Conservation (phyloP, 1,140 invertebrate species). For the Palaemon carinicauda region DNA sequence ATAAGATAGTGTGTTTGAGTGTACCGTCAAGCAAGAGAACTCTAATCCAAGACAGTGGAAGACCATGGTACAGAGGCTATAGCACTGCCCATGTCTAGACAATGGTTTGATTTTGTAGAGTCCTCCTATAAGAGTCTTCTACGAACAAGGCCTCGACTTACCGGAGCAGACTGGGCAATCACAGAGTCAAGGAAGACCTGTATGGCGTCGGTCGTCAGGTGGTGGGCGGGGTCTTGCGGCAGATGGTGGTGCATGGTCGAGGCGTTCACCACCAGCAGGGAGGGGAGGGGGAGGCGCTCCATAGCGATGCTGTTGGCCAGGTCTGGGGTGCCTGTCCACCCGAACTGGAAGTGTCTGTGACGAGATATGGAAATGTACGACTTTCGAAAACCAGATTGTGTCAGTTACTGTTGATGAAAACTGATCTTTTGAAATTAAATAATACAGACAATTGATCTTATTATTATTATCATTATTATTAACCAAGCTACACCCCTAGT, state of each 20-base stretch:
- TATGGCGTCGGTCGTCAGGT: conserved; percentile 81
- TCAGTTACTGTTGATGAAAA: not conserved
- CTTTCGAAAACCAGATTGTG: not conserved
- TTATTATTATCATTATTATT: no score
- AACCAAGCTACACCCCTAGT: no score
- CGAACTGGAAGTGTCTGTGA: conserved; percentile 83
- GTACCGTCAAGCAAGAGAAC: no score
- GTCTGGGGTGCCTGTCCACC: conserved; percentile 84
- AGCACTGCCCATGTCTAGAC: no score
- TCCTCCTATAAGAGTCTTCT: not conserved
- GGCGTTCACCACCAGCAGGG: conserved; percentile 88
- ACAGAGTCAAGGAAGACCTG: conserved; percentile 65
- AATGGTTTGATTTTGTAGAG: no score
- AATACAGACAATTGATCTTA: no score
- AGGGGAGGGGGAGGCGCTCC: conserved; percentile 81
- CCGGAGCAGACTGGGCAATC: conserved; percentile 60
- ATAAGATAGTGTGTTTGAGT: no score
- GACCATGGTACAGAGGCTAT: no score
- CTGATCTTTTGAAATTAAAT: not conserved
- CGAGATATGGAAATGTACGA: not conserved
- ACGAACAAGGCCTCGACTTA: conserved; percentile 37
- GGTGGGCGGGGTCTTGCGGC: conserved; percentile 83
- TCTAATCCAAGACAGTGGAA: no score
- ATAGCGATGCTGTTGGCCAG: conserved; percentile 92
- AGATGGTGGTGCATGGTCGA: conserved; percentile 89